Percentiles rank a stretch among this genome's conserved stretches.
These are phyloP conservation scores for Brachyhypopomus gauderio DNA, from an alignment of 2,113 vertebrate species.

Conservation along the genomic window DNA sequence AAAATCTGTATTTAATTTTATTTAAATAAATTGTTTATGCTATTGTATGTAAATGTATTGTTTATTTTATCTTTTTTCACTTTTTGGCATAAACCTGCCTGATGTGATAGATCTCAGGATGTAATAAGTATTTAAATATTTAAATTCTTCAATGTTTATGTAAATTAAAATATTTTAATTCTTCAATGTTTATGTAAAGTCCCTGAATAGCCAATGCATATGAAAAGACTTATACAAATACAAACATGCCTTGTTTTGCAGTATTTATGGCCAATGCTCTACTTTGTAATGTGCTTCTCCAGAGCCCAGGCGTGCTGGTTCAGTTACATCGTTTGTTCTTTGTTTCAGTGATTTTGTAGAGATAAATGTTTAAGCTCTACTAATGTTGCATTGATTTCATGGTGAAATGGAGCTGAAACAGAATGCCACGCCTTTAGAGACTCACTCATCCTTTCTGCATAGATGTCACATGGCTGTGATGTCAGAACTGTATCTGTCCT, in stretches of 20 bases:
- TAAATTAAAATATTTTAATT: too few relatives aligned
- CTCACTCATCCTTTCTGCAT: neutral
- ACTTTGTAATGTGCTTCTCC: neutral
- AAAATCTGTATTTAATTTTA: too few relatives aligned
- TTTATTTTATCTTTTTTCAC: too few relatives aligned
- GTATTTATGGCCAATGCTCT: neutral
- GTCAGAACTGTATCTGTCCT: slow-evolving; percentile 19
- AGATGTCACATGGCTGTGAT: slow-evolving; percentile 13
- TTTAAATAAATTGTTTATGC: too few relatives aligned
- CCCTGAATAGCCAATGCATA: neutral
- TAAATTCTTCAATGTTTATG: too few relatives aligned
- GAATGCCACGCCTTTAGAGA: neutral
- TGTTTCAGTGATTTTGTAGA: slow-evolving; percentile 22
- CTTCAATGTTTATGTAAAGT: too few relatives aligned
- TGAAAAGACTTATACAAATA: too few relatives aligned
- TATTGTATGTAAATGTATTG: too few relatives aligned
- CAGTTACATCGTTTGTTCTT: neutral
- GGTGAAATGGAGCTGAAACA: slow-evolving; percentile 14
- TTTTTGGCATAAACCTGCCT: too few relatives aligned
- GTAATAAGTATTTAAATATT: too few relatives aligned
- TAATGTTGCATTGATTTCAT: neutral
- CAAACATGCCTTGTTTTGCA: too few relatives aligned
- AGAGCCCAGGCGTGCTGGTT: neutral
- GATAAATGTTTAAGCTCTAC: slow-evolving; percentile 2
- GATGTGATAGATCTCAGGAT: too few relatives aligned